Evolutionary conservation across 2,797 vertebrate species (phyloP).

Genomic region (Babyrousa celebensis): DNA sequence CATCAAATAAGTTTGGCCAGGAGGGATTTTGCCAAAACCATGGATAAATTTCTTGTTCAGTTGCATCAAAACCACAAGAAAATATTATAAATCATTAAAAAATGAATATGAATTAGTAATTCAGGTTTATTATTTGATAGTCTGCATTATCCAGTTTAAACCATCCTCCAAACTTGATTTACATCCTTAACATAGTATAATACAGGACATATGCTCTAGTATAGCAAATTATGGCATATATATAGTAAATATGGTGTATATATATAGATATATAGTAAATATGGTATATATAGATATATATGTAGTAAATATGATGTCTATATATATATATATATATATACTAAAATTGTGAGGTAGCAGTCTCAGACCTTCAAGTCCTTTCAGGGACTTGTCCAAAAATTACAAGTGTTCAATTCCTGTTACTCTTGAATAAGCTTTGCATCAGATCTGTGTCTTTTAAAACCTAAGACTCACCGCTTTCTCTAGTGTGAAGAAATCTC

Average conservation of each 20-base stretch:
- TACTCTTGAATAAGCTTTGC: not conserved
- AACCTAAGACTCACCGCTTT: not conserved
- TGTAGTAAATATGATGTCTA: no score
- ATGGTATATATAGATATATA: no score
- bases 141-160: not conserved
- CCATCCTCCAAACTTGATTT: not conserved
- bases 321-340: no score
- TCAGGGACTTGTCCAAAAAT: not conserved
- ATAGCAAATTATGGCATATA: not conserved
- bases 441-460: not conserved
- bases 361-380: not conserved
- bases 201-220: not conserved
- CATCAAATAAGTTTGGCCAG: slow-evolving; percentile 44
- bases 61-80: not conserved
- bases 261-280: no score
- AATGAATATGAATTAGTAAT: slow-evolving; percentile 13
- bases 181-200: not conserved
- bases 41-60: slow-evolving; percentile 11
- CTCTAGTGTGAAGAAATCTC: slow-evolving; percentile 39
- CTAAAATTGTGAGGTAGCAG: not conserved
- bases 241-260: no score
- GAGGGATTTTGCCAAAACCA: not conserved
- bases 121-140: not conserved
- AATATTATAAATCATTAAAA: slow-evolving; percentile 54
- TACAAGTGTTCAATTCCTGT: not conserved